Conservation (phyloP, 2,888 invertebrate genomes). For the Cantharis rustica region DNA sequence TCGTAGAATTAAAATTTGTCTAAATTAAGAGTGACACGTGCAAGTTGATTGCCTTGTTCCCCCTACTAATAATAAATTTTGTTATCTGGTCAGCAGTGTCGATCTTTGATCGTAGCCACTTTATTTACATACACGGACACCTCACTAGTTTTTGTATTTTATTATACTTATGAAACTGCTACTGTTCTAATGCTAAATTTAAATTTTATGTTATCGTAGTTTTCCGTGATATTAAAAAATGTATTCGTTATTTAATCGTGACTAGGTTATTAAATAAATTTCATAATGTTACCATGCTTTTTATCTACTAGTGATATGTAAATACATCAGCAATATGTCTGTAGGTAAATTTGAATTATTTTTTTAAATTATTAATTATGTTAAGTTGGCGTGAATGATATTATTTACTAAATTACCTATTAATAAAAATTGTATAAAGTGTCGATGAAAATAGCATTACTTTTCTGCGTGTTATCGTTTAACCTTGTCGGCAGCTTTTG, state of each 20-base stretch:
- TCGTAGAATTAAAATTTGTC: not conserved
- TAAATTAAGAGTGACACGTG: slow-evolving; percentile 5
- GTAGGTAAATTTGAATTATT: not conserved
- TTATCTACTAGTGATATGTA: not conserved
- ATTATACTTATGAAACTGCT: not conserved
- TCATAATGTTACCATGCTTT: not conserved
- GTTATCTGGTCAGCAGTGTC: not conserved
- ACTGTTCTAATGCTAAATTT: slow-evolving; percentile 2
- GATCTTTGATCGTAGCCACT: not conserved
- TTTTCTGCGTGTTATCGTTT: not conserved
- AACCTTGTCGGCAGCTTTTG: not conserved
- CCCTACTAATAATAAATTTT: not conserved
- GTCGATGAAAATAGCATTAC: not conserved
- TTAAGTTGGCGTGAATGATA: not conserved
- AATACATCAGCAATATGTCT: not conserved
- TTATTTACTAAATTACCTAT: not conserved
- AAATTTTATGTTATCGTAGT: not conserved
- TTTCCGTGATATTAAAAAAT: not conserved
- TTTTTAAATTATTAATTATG: not conserved
- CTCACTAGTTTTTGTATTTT: not conserved
- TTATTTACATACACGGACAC: not conserved
- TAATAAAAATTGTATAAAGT: not conserved
- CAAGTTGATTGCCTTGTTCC: slow-evolving; percentile 11
- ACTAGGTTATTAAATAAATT: not conserved
- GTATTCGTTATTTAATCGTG: not conserved